Conservation (phyloP, 1,140 invertebrate genomes). For the Drosophila grimshawi region DNA sequence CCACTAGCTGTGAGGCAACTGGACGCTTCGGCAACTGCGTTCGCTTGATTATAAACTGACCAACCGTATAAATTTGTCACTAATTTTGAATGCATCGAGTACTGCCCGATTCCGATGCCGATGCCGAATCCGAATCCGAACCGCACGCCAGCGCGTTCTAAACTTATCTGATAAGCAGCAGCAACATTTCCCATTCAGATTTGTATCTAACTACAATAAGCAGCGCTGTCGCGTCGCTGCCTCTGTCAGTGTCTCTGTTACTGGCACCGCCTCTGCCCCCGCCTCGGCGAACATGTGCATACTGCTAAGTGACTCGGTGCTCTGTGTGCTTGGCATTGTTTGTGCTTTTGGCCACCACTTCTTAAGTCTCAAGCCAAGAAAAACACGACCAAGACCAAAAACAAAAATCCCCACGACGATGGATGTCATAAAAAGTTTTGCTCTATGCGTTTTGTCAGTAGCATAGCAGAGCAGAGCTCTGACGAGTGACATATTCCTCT, state of each 20-base stretch:
- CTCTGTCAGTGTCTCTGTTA: constrained; percentile 12
- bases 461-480: constrained; percentile 21
- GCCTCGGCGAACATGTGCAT: constrained; percentile 37
- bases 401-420: constrained; percentile 24
- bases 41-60: constrained; percentile 17
- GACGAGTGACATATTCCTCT: constrained; percentile 69
- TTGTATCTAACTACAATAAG: constrained; percentile 60
- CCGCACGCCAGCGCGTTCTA: constrained; percentile 72
- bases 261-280: not conserved
- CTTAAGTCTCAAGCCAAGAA: constrained; percentile 44
- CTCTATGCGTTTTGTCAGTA: constrained; percentile 66
- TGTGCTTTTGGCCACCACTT: constrained; percentile 64
- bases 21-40: constrained; percentile 15
- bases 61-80: constrained; percentile 1
- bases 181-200: constrained; percentile 78
- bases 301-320: constrained; percentile 30
- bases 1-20: not conserved
- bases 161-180: constrained; percentile 78
- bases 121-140: constrained; percentile 42
- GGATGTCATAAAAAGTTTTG: constrained; percentile 48
- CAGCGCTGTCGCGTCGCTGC: constrained; percentile 44
- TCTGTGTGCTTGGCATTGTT: constrained; percentile 30
- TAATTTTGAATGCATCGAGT: constrained; percentile 7
- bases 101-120: constrained; percentile 5
- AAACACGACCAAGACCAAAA: constrained; percentile 49